Conservation (phyloP, 1,140 invertebrate genomes). For the Drosophila nannoptera region DNA sequence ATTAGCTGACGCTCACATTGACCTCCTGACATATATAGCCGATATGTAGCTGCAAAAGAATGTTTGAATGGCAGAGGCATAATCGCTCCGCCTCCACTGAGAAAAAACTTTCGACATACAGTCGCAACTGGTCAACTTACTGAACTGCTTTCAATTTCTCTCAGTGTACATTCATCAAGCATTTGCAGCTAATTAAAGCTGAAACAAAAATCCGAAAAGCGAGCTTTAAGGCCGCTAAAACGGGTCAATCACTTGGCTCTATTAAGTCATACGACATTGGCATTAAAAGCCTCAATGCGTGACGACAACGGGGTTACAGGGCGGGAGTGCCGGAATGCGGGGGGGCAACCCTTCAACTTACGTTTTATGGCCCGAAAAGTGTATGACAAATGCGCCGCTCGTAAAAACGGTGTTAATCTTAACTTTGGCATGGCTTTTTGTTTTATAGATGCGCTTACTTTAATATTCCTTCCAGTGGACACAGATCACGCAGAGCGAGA, state of each 20-base stretch:
- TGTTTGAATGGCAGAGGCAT: constrained; percentile 51
- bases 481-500: constrained; percentile 33
- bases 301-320: neutral
- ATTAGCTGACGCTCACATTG: constrained; percentile 59
- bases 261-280: constrained; percentile 15
- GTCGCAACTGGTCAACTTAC: too few species aligned
- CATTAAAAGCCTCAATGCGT: constrained; percentile 25
- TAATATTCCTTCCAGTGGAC: constrained; percentile 47
- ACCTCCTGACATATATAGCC: constrained; percentile 42
- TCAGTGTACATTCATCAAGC: neutral
- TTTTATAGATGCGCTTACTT: constrained; percentile 76
- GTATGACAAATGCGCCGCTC: constrained; percentile 74
- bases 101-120: neutral
- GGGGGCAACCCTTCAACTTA: constrained; percentile 39
- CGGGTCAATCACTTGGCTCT: constrained; percentile 12
- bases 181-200: neutral
- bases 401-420: constrained; percentile 70
- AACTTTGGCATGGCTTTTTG: constrained; percentile 58
- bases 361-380: constrained; percentile 73
- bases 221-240: constrained; percentile 7
- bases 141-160: neutral
- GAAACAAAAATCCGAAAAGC: neutral
- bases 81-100: neutral
- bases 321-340: neutral
- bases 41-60: constrained; percentile 51